These are phyloP conservation scores for Burhinus oedicnemus DNA, from an alignment of 2,113 vertebrate species.

Conservation along the genomic window DNA sequence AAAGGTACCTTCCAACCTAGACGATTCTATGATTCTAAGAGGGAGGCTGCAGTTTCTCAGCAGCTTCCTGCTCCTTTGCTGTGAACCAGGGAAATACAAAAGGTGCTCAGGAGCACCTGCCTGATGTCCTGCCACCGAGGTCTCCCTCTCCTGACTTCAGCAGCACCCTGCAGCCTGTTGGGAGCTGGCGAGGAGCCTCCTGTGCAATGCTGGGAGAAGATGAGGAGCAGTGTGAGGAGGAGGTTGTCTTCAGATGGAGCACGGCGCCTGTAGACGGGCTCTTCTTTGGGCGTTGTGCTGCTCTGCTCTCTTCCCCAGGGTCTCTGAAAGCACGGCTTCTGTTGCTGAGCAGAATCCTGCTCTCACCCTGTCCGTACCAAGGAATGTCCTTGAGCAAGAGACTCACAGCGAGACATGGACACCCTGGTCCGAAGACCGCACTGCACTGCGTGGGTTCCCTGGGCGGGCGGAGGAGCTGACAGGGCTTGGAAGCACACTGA, in stretches of 20 bases:
- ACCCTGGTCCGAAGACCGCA: too few relatives aligned
- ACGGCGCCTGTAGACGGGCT: not conserved
- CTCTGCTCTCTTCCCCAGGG: not conserved
- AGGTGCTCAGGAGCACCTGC: not conserved
- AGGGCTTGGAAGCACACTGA: too few relatives aligned
- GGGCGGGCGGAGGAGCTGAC: too few relatives aligned
- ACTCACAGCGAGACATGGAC: too few relatives aligned
- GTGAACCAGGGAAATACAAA: rapidly evolving
- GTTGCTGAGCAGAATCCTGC: not conserved
- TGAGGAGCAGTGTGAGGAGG: not conserved
- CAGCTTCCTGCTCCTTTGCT: not conserved
- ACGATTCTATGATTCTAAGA: too few relatives aligned
- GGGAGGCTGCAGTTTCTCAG: not conserved
- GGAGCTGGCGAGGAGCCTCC: too few relatives aligned
- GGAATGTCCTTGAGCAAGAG: too few relatives aligned
- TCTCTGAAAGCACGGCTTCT: rapidly evolving
- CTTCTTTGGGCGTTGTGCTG: rapidly evolving
- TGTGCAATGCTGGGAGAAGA: not conserved
- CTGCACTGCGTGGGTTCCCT: too few relatives aligned
- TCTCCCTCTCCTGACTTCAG: not conserved
- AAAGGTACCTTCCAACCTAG: too few relatives aligned
- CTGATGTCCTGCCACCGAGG: too few relatives aligned
- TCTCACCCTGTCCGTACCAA: not conserved
- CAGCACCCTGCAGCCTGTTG: not conserved
- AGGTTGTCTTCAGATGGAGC: too few relatives aligned